Evolutionary conservation across 2,888 invertebrate species (phyloP).

Genomic region (Gerris lacustris): DNA sequence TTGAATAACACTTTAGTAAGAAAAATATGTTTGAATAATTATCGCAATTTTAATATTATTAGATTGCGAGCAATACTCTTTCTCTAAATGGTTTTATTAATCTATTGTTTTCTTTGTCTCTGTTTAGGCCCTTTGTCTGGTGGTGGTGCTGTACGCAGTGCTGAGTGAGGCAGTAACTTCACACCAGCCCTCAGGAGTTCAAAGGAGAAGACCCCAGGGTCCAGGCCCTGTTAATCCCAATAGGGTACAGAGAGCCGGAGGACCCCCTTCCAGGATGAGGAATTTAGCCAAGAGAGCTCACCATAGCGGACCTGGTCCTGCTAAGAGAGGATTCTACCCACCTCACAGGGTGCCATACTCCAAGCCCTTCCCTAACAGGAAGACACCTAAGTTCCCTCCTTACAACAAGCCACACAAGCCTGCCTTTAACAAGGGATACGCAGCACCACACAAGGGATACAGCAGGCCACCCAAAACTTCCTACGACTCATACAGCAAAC

Average conservation of each 20-base stretch:
- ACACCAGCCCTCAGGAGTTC: background rate
- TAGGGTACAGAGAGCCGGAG: background rate
- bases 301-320: background rate
- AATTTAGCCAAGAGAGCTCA: background rate
- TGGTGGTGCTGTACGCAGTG: background rate
- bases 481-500: constrained; percentile 6
- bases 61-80: too few relatives aligned
- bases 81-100: too few relatives aligned
- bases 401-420: background rate
- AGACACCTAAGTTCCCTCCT: background rate
- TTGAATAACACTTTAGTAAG: too few relatives aligned
- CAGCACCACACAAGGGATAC: background rate
- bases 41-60: too few relatives aligned
- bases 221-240: background rate
- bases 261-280: background rate
- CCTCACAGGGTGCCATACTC: background rate
- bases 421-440: background rate
- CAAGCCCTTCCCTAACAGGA: background rate
- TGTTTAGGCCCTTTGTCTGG: constrained; percentile 1
- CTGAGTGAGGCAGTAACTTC: background rate
- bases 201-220: background rate
- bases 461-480: background rate
- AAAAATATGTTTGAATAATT: too few relatives aligned
- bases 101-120: too few relatives aligned
- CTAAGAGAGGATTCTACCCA: constrained; percentile 7